Percentiles rank a stretch among this genome's conserved stretches.
These are phyloP conservation scores for Cephonodes hylas DNA, from an alignment of 2,888 invertebrate species.

Conservation along the genomic window DNA sequence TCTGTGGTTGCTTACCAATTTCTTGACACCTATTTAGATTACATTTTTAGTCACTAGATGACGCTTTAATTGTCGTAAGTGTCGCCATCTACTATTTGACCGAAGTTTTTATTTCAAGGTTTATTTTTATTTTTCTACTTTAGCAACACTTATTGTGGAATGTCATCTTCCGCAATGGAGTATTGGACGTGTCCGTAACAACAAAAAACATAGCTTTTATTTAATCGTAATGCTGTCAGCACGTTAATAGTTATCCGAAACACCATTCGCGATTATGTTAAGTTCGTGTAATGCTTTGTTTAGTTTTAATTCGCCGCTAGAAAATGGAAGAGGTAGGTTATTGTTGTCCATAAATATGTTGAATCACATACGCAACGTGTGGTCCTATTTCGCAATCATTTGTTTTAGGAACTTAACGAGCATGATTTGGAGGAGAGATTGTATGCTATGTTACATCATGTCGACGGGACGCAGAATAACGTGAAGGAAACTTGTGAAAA, in stretches of 20 bases:
- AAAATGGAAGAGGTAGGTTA: slow-evolving; percentile 76
- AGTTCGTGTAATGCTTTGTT: slow-evolving; percentile 64
- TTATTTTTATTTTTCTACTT: neutral
- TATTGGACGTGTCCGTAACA: slow-evolving; percentile 71
- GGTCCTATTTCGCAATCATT: slow-evolving; percentile 22
- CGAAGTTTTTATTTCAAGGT: too few relatives aligned
- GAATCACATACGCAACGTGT: slow-evolving; percentile 51
- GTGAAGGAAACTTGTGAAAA: slow-evolving; percentile 40
- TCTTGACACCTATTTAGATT: too few relatives aligned
- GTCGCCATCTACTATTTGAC: too few relatives aligned
- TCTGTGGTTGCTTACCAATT: too few relatives aligned
- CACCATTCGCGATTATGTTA: slow-evolving; percentile 73
- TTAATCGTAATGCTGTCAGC: slow-evolving; percentile 68
- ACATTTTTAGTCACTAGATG: too few relatives aligned
- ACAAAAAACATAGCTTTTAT: slow-evolving; percentile 58
- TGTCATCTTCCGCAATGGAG: slow-evolving; percentile 63
- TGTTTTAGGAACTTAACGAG: slow-evolving; percentile 75
- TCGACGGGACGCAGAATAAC: slow-evolving; percentile 61
- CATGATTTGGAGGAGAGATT: slow-evolving; percentile 73
- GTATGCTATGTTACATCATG: slow-evolving; percentile 75
- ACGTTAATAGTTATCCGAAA: slow-evolving; percentile 57
- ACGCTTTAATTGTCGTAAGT: too few relatives aligned
- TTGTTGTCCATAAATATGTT: slow-evolving; percentile 63
- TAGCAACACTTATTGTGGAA: slow-evolving; percentile 9
- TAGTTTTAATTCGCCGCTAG: slow-evolving; percentile 62